Base-by-base conservation (phyloP, 53 echinoderm and acorn worm genomes). In the Holothuria scabra region DNA sequence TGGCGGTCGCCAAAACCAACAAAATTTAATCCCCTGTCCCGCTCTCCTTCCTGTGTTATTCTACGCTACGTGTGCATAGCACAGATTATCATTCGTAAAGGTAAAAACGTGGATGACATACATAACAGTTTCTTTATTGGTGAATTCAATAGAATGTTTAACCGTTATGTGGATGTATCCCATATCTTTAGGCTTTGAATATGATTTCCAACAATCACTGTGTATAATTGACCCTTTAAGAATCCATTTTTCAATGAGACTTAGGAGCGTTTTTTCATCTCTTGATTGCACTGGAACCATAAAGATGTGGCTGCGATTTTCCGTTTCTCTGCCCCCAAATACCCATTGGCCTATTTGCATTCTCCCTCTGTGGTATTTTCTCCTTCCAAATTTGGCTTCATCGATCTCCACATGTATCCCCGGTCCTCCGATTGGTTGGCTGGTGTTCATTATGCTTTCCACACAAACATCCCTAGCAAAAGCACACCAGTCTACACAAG, bases 121-220 rank as follows among this genome's bases (percentile, higher is more conserved):
- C 18, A 16, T 52, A 52, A 14, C 70, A 18, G 70, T 34, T 20
- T 85, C 60, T 2, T 25, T 0, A 35, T 57, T 85, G 7, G 59
- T 78, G 56, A 86, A 76, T 49, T 79, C 87, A 2, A 85, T 46
- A 20, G 87, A 78, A 25, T 87, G 91, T 70, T 91, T 91, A 7
- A 84, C 84, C 0, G 67, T 78, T 21, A 82, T 32, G 59, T 90
- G 91, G 1, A 4, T 29, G 59, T 87, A 91, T 0, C 87, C 87
- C 60, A 66, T 79, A 41, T 84, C 31, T 1, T 18, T 8, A 6
- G 87, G 63, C 19, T 80, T 78, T 48, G 1, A 3, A 31, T 87
- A 87, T 0, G 80, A 37, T 58, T 75, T 72, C 83, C 88, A 89
- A 63, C 85, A 89, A 31, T 81, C 89, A 4, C 65, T 52, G 18